phyloP scores from a whole-genome alignment of 2,797 vertebrate species.

The Acestrorhynchus altus region DNA sequence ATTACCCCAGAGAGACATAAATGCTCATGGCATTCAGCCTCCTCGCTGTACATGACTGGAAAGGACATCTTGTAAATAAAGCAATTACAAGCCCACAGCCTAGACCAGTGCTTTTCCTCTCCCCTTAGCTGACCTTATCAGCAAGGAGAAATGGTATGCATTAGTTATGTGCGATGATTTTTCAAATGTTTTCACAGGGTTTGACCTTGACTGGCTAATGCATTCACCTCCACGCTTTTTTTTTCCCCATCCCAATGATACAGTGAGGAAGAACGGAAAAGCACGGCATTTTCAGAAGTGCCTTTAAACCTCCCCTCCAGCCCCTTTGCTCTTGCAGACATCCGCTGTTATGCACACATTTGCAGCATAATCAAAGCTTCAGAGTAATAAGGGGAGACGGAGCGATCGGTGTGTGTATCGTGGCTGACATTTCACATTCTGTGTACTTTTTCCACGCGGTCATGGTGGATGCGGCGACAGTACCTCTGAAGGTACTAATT shows the following conservation, averaged over 20 bases:
- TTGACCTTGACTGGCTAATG: conserved; percentile 44
- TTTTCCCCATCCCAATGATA: background rate
- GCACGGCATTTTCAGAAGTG: conserved; percentile 20
- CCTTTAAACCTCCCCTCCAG: conserved; percentile 33
- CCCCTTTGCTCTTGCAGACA: conserved; percentile 7
- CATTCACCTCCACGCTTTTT: conserved; percentile 31
- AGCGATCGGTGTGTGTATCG: background rate
- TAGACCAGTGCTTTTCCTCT: background rate
- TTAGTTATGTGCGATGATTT: conserved; percentile 23
- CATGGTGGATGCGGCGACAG: background rate
- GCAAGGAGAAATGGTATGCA: conserved; percentile 27
- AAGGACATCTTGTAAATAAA: conserved; percentile 12
- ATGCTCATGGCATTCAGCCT: background rate
- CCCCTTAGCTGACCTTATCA: conserved; percentile 4
- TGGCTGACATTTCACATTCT: conserved; percentile 31
- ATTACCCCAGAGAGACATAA: conserved; percentile 1
- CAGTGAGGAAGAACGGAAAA: background rate
- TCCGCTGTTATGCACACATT: conserved; percentile 14
- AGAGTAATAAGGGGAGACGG: conserved; percentile 25
- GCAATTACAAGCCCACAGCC: conserved; percentile 7
- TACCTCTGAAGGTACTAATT: conserved; percentile 48
- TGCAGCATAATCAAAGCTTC: conserved; percentile 46
- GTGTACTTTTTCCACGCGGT: conserved; percentile 19
- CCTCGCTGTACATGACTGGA: conserved; percentile 6
- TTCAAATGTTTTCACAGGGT: conserved; percentile 9